These are phyloP conservation scores for Stichodactyla helianthus DNA, from an alignment of 64 coral and sea anemone genomes.

Conservation along the genomic window DNA sequence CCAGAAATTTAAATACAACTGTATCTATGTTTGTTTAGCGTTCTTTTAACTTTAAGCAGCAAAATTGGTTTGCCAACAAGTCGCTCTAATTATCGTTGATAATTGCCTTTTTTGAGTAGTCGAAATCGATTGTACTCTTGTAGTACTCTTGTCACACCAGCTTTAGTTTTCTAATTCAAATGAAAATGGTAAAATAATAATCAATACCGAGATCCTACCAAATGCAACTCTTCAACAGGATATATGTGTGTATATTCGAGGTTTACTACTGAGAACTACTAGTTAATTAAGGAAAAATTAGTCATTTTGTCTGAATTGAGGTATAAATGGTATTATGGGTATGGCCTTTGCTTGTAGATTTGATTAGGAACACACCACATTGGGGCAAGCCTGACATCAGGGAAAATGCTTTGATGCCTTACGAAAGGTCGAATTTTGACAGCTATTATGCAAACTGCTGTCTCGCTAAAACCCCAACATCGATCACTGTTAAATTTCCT, in stretches of 20 bases:
- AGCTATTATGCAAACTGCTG: neutral
- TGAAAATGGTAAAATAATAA: neutral
- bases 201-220: neutral
- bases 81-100: neutral
- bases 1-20: neutral
- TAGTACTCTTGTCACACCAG: no score
- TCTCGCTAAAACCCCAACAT: neutral
- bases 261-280: neutral
- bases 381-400: neutral
- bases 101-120: no score
- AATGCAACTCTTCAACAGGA: neutral
- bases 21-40: neutral
- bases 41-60: neutral
- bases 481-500: neutral
- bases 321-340: neutral
- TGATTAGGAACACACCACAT: neutral
- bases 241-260: neutral
- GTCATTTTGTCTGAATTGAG: neutral
- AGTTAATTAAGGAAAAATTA: neutral
- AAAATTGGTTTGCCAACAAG: neutral
- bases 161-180: no score
- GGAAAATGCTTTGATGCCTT: neutral
- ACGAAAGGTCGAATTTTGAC: neutral
- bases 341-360: neutral
- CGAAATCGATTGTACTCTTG: no score